Evolutionary conservation across 2,888 invertebrate species (phyloP), one percentile per base, ranked within the genome.

Genomic region (Sclerodermus sp.): DNA sequence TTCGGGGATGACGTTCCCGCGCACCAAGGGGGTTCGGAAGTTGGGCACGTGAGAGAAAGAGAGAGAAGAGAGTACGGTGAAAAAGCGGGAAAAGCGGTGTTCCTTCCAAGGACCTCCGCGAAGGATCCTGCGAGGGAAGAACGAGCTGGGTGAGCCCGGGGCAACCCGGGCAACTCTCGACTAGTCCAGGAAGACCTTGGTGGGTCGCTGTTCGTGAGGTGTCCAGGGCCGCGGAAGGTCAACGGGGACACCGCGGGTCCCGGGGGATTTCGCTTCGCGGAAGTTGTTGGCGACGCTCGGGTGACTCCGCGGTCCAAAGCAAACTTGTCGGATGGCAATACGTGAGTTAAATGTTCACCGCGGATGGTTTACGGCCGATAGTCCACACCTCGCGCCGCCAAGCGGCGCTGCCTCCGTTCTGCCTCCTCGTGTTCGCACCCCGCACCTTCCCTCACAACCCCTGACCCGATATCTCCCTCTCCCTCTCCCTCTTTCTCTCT

Each of bases 281-380:
- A 57, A 57, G 52, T 51, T 47, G 14, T 38, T 12, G 41, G 41
- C 29, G 29, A 41, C 41, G 43, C 16, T 65, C 60, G 58, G 65
- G 54, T 62, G 60, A 64, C 64, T 64, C 64, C 76, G 74, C 77
- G 76, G 76, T 72, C 74, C 73, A 77, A 76, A 76, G 77, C 77
- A 78, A 78, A 78, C 77, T 78, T 76, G 77, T 78, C 77, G 76
- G 77, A 78, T 77, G 77, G 77, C 77, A 77, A 78, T 78, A 78
- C 77, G 77, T 77, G 77, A 78, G 77, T 77, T 77, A 77, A 78
- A 78, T 78, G 77, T 76, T 78, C 76, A 71, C 77, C 76, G 82
- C 74, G 78, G 76, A 77, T 76, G 76, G 76, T 76, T 76, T 76
- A 76, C 82, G 82, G 83, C 82, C 83, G 82, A 82, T 84, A 84